These are phyloP conservation scores for Nipponia nippon DNA, from an alignment of 2,113 vertebrate species.

Conservation along the genomic window DNA sequence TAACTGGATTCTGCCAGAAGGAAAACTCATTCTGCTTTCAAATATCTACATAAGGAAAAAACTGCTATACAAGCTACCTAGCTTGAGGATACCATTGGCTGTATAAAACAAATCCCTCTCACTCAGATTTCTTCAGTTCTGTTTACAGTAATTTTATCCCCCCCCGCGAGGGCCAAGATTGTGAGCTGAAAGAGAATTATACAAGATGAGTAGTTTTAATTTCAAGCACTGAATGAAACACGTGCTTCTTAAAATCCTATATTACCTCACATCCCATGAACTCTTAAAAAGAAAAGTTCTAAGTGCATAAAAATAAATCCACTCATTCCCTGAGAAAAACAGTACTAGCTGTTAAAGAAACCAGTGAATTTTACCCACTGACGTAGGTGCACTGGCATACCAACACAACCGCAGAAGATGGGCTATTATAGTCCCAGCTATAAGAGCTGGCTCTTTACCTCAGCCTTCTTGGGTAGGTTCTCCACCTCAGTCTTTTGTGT, in stretches of 20 bases:
- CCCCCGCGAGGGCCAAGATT: neutral
- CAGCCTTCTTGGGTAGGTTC: neutral
- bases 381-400: neutral
- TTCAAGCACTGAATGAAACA: neutral
- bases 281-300: neutral
- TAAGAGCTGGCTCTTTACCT: neutral
- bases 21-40: slow-evolving; percentile 2
- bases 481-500: neutral
- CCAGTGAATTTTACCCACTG: no score
- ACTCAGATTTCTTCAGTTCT: neutral
- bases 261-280: neutral
- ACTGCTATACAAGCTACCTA: neutral
- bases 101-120: neutral
- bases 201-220: neutral
- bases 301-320: neutral
- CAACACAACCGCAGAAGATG: accelerated
- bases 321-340: neutral
- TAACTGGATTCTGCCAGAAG: neutral
- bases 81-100: neutral
- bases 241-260: neutral
- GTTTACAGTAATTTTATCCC: neutral
- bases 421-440: neutral
- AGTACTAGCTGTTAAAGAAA: neutral
- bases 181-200: neutral
- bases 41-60: neutral